Evolutionary conservation across 2,113 vertebrate species (phyloP).

Genomic region (Ctenomys sociabilis): DNA sequence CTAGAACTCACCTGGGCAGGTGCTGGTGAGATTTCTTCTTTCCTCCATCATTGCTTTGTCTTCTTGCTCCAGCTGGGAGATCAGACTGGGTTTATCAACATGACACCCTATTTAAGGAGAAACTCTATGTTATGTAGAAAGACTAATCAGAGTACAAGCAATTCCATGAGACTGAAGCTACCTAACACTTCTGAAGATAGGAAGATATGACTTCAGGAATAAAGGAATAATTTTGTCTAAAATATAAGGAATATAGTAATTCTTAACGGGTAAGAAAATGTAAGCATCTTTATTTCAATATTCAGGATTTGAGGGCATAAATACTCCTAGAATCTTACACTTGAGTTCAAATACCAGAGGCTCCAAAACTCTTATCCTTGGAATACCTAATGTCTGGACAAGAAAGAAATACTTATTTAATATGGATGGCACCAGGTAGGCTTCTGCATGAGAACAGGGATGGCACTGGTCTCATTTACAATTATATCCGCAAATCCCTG

Average conservation of each 20-base stretch:
- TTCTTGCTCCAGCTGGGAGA: slow-evolving; percentile 53
- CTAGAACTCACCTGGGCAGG: slow-evolving; percentile 62
- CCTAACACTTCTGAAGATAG: neutral
- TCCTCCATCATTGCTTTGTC: neutral
- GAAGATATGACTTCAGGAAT: neutral
- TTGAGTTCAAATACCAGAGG: neutral
- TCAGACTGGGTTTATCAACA: slow-evolving; percentile 53
- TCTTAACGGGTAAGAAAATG: neutral
- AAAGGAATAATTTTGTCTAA: neutral
- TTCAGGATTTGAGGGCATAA: neutral
- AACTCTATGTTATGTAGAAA: neutral
- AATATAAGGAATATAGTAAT: neutral
- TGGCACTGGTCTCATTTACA: neutral
- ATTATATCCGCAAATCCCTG: neutral
- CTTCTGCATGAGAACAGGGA: neutral
- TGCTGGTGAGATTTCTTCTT: neutral
- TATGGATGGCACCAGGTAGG: neutral
- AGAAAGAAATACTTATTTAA: neutral
- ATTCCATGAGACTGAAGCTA: neutral
- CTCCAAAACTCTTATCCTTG: neutral
- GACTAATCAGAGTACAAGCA: neutral
- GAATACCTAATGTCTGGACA: neutral
- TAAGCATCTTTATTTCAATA: neutral
- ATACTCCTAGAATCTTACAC: neutral
- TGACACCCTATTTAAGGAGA: slow-evolving; percentile 41